Evolutionary conservation across 2,113 vertebrate genomes (phyloP), one percentile per base, ranked within the genome.

Genomic region (Misgurnus anguillicaudatus): DNA sequence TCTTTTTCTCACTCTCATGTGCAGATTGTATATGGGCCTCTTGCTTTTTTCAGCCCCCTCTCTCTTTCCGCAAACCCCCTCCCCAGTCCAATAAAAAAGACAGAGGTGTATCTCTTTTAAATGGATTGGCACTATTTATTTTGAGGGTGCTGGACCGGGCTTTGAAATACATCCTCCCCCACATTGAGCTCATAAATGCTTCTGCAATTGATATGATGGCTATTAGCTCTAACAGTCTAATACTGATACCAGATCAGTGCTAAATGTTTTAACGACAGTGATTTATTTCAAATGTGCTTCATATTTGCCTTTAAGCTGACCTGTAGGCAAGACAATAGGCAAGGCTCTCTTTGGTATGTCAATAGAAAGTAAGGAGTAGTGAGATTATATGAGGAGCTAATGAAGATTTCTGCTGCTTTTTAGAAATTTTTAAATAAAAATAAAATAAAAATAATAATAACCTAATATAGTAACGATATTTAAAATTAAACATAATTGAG

Each of bases 121-220:
- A 79, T 77, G 74, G 70, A 82, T 85, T 74, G 70, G 42, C 74
- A 85, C 71, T 60, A 74, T 74, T 85, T 78, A 80, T 80, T 38
- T 67, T 64, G 45, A 78, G 73, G 78, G 75, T 75, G 58, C 41
- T 36, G 39, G 69, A 69, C 65, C 53, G 71, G 66, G 79, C 65
- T 80, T 73, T 72, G 60, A 61, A 75, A 80, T 66, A 58, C 75
- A 85, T 60, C 78, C 81, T 58, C 78, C 81, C 65, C 78, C 84
- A 71, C 81, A 70, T 58, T 45, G 51, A 65, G 38, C 47, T 16
- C 57, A 48, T 63, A 80, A 83, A 75, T 78, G 79, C 81, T 69
- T 83, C 47, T 85, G 84, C 84, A 78, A 83, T 66, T 83, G 84
- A 85, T 83, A 85, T 85, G 79, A 85, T 85, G 61, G 70, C 47